These are phyloP conservation scores for Drepana arcuata DNA, from an alignment of 1,140 invertebrate genomes.

Conservation along the genomic window DNA sequence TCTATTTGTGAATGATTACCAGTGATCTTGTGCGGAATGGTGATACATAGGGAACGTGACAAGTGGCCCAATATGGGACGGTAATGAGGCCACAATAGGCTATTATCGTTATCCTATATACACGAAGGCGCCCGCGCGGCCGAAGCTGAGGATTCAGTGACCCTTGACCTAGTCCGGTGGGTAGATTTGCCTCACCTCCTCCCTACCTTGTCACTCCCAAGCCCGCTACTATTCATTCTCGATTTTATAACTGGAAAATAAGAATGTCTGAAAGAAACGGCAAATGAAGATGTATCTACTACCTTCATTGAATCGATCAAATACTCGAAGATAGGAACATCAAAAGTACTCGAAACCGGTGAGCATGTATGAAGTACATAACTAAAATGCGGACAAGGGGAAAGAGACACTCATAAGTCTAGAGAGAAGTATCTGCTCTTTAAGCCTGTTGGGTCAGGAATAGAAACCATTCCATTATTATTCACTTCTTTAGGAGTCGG, in stretches of 20 bases:
- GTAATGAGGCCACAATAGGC: slow-evolving; percentile 25
- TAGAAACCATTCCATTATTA: too few species aligned
- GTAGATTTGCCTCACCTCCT: too few species aligned
- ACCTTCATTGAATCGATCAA: not conserved
- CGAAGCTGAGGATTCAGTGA: slow-evolving; percentile 21
- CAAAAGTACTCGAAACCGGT: not conserved
- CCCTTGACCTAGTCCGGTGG: slow-evolving; percentile 27
- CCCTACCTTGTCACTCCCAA: slow-evolving; percentile 7
- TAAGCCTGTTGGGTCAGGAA: too few species aligned
- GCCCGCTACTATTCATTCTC: slow-evolving; percentile 11
- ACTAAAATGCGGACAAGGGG: too few species aligned
- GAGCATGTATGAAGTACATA: too few species aligned
- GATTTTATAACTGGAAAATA: not conserved
- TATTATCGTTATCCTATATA: slow-evolving; percentile 32
- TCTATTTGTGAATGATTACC: not conserved
- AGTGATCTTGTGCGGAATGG: not conserved
- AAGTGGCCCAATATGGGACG: slow-evolving; percentile 21
- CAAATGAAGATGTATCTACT: not conserved
- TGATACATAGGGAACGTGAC: slow-evolving; percentile 13
- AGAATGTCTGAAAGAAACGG: not conserved
- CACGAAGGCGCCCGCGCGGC: slow-evolving; percentile 14
- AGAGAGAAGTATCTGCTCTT: too few species aligned
- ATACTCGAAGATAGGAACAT: not conserved
- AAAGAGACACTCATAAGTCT: too few species aligned
- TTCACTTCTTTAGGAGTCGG: too few species aligned